Evolutionary conservation across 2,888 invertebrate genomes (phyloP), one percentile per base, ranked within the genome.

Genomic region (Nomada fabriciana): DNA sequence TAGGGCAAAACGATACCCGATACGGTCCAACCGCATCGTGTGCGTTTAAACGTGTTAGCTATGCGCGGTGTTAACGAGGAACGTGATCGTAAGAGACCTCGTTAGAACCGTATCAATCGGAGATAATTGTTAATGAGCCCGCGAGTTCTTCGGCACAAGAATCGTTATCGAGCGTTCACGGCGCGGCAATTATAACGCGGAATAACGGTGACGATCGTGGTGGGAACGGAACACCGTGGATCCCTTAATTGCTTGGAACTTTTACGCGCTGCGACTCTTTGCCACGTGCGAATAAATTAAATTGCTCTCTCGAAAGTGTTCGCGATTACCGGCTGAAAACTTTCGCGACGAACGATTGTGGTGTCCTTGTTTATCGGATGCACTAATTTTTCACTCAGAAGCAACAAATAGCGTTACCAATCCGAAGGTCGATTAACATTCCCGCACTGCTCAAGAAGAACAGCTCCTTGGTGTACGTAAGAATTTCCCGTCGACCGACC

Each of bases 91-190:
- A 55, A 75, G 72, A 70, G 70, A 70, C 79, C 78, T 85, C 85
- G 82, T 87, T 85, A 87, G 77, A 86, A 86, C 77, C 68, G 86
- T 86, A 87, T 87, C 86, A 86, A 86, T 87, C 84, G 82, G 25
- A 74, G 86, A 86, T 87, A 87, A 87, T 87, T 73, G 82, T 82
- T 87, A 87, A 87, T 86, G 86, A 86, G 86, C 72, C 29, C 64
- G 74, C 82, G 86, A 71, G 68, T 68, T 69, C 74, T 71, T 74
- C 77, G 29, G 29, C 67, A 59, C 52, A 59, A 53, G 83, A 63
- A 78, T 78, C 70, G 59, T 75, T 80, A 74, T 73, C 76, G 82
- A 63, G 29, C 60, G 55, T 79, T 57, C 60, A 74, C 65, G 61
- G 52, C 47, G 63, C 53, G 25, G 76, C 76, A 73, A 84, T 86